Base-by-base conservation (phyloP, 2,797 vertebrate species). In the Tenualosa thibaudeaui region DNA sequence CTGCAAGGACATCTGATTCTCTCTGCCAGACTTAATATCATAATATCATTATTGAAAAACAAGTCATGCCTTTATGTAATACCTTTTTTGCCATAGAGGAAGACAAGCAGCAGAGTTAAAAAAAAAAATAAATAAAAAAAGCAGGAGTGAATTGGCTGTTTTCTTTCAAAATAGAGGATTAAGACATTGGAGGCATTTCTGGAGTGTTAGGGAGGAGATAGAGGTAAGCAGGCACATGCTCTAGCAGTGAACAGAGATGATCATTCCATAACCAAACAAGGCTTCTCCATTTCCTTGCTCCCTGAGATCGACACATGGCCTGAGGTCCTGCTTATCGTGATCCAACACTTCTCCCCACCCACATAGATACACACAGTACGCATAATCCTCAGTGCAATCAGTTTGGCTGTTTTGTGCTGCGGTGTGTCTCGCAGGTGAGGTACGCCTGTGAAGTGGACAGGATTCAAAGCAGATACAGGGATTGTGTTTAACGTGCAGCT, bases 1-100 rank as follows among this genome's bases (percentile, higher is more conserved):
- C 68, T 75, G 68, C 68, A 37, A 75, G 68, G 31, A 19, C 31
- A 75, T 75, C 17, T 75, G 37, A 75, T 71, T 26, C 68, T 40
- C 31, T 22, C 68, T 24, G 6, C 15, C 68, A 6, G 68, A 43
- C 68, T 40, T 75, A 40, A 37, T 75, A 3, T 43, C 3, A 37
- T 40, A 75, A 75, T 31, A 17, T 62, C 10, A 0, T 62, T 24
- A 0, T 62, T 56, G 0, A 62, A 9, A n/a, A 62, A 56, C 4
- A 5, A 19, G 54, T 9, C 54, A 56, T 56, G 54, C n/a, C 65
- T 40, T 75, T 75, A 17, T 75, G 9, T 43, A 43, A 43, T 75
- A 75, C 17, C 1, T 5, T n/a, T 40, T 37, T 71, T 13, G 0
- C 68, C 37, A 3, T 37, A 75, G 68, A 40, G 31, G 68, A 22